Evolutionary conservation across 2,113 vertebrate species (phyloP).

Genomic region (Daphoenositta chrysoptera): DNA sequence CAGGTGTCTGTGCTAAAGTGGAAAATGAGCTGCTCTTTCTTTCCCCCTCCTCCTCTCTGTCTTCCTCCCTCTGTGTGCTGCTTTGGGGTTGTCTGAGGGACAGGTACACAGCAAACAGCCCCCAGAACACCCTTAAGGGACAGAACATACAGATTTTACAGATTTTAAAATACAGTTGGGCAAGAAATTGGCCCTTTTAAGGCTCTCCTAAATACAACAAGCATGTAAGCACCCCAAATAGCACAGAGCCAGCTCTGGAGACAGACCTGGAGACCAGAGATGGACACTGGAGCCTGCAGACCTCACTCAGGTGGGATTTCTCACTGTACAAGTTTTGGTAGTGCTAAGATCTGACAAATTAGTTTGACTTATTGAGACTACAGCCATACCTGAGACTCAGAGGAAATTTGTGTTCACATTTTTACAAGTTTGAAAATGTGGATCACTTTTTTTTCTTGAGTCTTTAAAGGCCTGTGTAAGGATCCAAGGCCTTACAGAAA

Average conservation of each 20-base stretch:
- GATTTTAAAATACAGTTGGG: neutral
- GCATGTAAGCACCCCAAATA: rapidly evolving
- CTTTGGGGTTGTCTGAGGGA: neutral
- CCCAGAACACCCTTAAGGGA: neutral
- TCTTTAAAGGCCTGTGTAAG: neutral
- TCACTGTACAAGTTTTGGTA: neutral
- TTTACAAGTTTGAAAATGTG: neutral
- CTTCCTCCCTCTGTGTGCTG: neutral
- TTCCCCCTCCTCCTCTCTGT: neutral
- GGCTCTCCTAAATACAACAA: neutral
- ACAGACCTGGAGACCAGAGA: neutral
- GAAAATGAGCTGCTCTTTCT: constrained; percentile 11
- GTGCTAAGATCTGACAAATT: neutral
- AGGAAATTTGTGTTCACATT: neutral
- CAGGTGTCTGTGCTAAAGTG: constrained; percentile 22
- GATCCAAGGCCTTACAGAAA: neutral
- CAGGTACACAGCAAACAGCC: neutral
- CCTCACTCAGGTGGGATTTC: neutral
- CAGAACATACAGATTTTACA: neutral
- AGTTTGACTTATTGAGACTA: neutral
- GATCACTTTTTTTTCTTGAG: neutral
- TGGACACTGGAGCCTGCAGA: neutral
- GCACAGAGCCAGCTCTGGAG: neutral
- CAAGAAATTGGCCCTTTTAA: neutral
- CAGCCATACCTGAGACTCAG: neutral